phyloP scores from a whole-genome alignment of 1,140 invertebrate genomes.

The Calephelis virginiensis region DNA sequence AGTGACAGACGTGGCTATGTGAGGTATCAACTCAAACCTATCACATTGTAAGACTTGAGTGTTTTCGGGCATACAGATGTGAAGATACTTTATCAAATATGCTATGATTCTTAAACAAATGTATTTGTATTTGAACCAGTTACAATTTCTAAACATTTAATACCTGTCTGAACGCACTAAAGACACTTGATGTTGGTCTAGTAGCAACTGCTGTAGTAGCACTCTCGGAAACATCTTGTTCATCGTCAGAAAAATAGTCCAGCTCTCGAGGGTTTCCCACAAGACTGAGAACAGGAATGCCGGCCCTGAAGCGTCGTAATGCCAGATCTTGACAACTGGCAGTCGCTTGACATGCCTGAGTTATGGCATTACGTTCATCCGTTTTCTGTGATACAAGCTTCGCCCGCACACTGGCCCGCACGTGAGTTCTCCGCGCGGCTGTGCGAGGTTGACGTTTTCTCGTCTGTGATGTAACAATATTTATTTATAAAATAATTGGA shows the following conservation, averaged over 20 bases:
- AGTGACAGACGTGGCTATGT: no score
- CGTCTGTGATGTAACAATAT: constrained; percentile 26
- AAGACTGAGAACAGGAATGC: constrained; percentile 66
- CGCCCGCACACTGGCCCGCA: constrained; percentile 61
- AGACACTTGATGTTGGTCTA: constrained; percentile 60
- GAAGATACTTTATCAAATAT: no score
- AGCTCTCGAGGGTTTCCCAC: constrained; percentile 82
- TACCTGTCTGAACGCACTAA: constrained; percentile 66
- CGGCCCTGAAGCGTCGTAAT: constrained; percentile 41
- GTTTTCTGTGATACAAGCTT: constrained; percentile 38
- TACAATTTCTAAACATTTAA: not conserved
- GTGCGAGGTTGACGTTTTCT: constrained; percentile 64
- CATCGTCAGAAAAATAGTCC: constrained; percentile 81
- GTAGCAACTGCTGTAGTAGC: constrained; percentile 65
- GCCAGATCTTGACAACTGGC: constrained; percentile 56
- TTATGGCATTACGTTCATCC: constrained; percentile 28
- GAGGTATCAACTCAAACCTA: no score
- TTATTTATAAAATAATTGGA: not conserved
- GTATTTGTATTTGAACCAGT: not conserved
- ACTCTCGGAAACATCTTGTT: constrained; percentile 47
- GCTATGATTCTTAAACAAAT: no score
- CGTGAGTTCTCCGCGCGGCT: constrained; percentile 60
- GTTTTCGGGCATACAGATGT: no score
- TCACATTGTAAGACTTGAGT: no score
- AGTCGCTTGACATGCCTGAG: constrained; percentile 40